phyloP scores from a whole-genome alignment of 2,113 vertebrate genomes.

The Phainopepla nitens region DNA sequence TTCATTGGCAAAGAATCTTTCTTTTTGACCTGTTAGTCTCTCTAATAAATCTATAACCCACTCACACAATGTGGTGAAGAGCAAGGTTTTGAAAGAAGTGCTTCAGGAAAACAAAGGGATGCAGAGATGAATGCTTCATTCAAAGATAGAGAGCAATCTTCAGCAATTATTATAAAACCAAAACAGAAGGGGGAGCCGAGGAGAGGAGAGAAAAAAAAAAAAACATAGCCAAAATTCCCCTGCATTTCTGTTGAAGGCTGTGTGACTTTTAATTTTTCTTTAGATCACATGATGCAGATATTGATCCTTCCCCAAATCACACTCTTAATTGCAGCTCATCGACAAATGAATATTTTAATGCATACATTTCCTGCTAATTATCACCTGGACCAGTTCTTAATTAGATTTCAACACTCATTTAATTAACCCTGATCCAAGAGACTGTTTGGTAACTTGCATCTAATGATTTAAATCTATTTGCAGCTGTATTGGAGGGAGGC shows the following conservation, averaged over 20 bases:
- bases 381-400: constrained; percentile 66
- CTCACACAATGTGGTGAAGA: constrained; percentile 19
- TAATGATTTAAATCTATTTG: constrained; percentile 58
- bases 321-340: constrained; percentile 71
- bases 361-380: constrained; percentile 75
- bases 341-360: constrained; percentile 74
- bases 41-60: constrained; percentile 55
- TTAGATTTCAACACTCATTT: constrained; percentile 71
- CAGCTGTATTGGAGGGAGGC: neutral
- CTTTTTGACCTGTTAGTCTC: constrained; percentile 48
- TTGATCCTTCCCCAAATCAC: constrained; percentile 66
- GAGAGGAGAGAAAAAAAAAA: neutral
- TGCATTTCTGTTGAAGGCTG: constrained; percentile 12
- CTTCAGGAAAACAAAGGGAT: constrained; percentile 49
- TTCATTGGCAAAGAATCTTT: constrained; percentile 27
- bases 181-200: neutral
- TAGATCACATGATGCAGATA: constrained; percentile 33
- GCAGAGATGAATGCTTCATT: neutral
- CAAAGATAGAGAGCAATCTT: neutral
- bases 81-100: constrained; percentile 9
- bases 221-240: neutral
- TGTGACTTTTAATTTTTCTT: constrained; percentile 32
- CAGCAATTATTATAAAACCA: neutral
- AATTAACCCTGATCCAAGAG: constrained; percentile 71
- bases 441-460: constrained; percentile 58